Evolutionary conservation across 2,113 vertebrate genomes (phyloP).

Genomic region (Peromyscus polionotus): DNA sequence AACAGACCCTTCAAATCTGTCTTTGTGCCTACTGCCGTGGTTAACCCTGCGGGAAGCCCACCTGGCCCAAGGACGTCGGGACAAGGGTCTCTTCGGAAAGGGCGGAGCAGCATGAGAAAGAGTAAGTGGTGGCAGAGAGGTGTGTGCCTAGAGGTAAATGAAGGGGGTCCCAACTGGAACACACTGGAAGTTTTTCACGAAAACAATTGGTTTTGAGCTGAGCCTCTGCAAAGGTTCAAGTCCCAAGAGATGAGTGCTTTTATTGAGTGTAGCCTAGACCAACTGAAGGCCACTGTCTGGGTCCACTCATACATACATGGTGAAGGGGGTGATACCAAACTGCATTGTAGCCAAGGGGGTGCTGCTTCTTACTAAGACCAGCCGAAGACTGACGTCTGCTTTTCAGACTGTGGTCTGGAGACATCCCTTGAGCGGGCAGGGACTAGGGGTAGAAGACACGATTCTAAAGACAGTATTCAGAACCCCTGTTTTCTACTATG

Average conservation of each 20-base stretch:
- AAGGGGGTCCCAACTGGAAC: not conserved
- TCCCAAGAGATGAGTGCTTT: not conserved
- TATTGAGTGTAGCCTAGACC: too few species aligned
- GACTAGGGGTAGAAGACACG: not conserved
- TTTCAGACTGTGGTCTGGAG: not conserved
- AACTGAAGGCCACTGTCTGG: not conserved
- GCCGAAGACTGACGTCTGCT: not conserved
- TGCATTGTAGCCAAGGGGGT: not conserved
- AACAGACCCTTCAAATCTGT: conserved; percentile 78
- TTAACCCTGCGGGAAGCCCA: conserved; percentile 58
- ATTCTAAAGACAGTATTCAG: too few species aligned
- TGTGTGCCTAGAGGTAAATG: not conserved
- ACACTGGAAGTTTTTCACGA: not conserved
- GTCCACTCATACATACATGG: not conserved
- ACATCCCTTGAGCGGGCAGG: not conserved
- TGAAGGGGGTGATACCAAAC: not conserved
- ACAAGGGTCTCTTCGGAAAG: conserved; percentile 82
- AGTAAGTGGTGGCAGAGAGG: conserved; percentile 84
- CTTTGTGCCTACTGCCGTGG: conserved; percentile 85
- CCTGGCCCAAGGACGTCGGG: not conserved
- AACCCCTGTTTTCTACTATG: not conserved
- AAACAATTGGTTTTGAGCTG: not conserved
- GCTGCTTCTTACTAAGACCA: not conserved
- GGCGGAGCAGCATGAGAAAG: conserved; percentile 85
- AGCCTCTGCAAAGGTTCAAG: not conserved